These are phyloP conservation scores for Petaurus breviceps DNA, from an alignment of 2,113 vertebrate genomes.

Conservation along the genomic window DNA sequence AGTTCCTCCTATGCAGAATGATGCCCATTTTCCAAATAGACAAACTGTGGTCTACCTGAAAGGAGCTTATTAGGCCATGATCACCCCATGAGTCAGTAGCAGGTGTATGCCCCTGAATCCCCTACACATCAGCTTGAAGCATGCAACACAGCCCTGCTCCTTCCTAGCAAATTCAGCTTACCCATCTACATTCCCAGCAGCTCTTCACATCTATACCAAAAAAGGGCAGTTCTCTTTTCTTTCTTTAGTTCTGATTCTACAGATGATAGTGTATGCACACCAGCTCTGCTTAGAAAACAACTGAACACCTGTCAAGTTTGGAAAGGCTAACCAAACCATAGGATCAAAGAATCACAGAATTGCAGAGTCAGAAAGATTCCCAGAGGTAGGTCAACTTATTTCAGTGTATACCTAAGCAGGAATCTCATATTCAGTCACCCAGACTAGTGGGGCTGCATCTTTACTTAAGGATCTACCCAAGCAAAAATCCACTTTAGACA, in stretches of 20 bases:
- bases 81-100: not conserved
- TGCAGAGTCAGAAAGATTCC: not conserved
- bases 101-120: not conserved
- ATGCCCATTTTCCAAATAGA: slow-evolving; percentile 22
- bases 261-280: not conserved
- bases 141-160: not conserved
- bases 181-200: too few relatives aligned
- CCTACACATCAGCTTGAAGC: not conserved
- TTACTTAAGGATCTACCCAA: not conserved
- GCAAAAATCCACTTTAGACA: not conserved
- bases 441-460: not conserved
- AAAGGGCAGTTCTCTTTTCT: not conserved
- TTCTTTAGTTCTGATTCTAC: not conserved
- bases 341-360: not conserved
- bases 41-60: not conserved
- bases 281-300: not conserved
- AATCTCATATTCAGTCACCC: not conserved
- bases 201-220: not conserved
- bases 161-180: not conserved
- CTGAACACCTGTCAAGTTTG: not conserved
- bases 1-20: not conserved
- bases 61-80: not conserved
- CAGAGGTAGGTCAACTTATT: not conserved
- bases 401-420: not conserved
- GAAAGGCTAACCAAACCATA: not conserved